Conservation (phyloP, 1,140 invertebrate species). For the Stegodyphus dumicola region DNA sequence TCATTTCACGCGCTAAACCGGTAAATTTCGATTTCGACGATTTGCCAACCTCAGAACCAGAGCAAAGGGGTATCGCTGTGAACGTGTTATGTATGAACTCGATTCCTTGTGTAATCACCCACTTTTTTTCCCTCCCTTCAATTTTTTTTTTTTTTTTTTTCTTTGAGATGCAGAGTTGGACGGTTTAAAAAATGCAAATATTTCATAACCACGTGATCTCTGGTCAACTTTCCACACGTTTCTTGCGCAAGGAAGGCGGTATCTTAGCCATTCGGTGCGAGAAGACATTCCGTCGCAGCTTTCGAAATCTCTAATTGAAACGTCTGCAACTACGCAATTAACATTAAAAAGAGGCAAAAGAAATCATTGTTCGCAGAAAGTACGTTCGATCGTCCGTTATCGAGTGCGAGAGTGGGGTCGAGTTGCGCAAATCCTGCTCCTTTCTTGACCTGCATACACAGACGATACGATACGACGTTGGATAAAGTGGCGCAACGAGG, state of each 20-base stretch:
- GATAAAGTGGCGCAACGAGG: conserved; percentile 20
- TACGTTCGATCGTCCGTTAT: conserved; percentile 35
- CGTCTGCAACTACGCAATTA: conserved; percentile 34
- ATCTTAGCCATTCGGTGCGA: neutral
- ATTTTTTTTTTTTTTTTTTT: too few species aligned
- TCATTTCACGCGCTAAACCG: neutral
- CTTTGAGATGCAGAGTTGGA: too few species aligned
- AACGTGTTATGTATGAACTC: too few species aligned
- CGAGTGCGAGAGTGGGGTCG: conserved; percentile 39
- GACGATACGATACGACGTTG: conserved; percentile 23
- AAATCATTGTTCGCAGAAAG: conserved; percentile 29
- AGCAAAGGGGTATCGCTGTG: too few species aligned
- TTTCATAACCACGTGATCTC: conserved; percentile 18
- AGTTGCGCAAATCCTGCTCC: conserved; percentile 43
- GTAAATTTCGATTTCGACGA: too few species aligned
- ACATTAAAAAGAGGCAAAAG: conserved; percentile 25
- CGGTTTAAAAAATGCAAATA: conserved; percentile 19
- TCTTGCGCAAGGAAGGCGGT: neutral
- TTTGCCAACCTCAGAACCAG: too few species aligned
- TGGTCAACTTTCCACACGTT: conserved; percentile 24
- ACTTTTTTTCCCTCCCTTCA: too few species aligned
- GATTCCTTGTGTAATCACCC: too few species aligned
- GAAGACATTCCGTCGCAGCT: conserved; percentile 10
- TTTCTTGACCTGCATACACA: conserved; percentile 45
- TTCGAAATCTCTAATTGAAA: conserved; percentile 39